Evolutionary conservation across 2,113 vertebrate genomes (phyloP), one percentile per base, ranked within the genome.

Genomic region (Pseudorasbora parva): DNA sequence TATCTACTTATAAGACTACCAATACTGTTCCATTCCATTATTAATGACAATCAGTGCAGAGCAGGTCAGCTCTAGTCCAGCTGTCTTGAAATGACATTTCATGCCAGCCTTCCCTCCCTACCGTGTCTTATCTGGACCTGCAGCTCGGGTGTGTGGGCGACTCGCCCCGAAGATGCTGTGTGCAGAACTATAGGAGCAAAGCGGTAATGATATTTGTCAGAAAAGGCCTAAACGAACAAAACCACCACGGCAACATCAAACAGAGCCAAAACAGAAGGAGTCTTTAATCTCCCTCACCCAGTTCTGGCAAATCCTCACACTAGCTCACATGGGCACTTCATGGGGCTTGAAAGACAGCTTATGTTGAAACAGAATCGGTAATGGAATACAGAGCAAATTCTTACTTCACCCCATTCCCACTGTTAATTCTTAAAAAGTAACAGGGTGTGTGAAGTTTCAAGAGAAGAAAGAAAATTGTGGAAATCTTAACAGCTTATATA

Each of bases 121-220:
- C 41, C 23, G 23, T 66, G 82, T 81, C 73, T 89, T 89, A 90
- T 88, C 87, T 84, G 80, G 71, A 79, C 64, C 82, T 84, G 85
- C 84, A 80, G 85, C 60, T 45, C 77, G 72, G 43, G 19, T 6
- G 30, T 51, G 49, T 78, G 72, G 79, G 59, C 15, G 71, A 81
- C 56, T 78, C 47, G 37, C 86, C 59, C 68, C 17, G 2, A 87
- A 41, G 37, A 86, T 21, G 84, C 64, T 69, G 77, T 73, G 71
- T 73, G 74, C 77, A 76, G 85, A 80, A 81, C 74, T 69, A 49
- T 66, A 49, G 73, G 78, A 62, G 57, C n/a, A 77, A 71, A 84
- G 59, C 12, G 75, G 73, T 71, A 47, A 54, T 80, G 80, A 82
- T 84, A 82, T 56, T 56, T 76, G 82, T 84, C 62, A 79, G 57